Conservation (phyloP, 1,140 invertebrate genomes). For the Bactericera cockerelli region DNA sequence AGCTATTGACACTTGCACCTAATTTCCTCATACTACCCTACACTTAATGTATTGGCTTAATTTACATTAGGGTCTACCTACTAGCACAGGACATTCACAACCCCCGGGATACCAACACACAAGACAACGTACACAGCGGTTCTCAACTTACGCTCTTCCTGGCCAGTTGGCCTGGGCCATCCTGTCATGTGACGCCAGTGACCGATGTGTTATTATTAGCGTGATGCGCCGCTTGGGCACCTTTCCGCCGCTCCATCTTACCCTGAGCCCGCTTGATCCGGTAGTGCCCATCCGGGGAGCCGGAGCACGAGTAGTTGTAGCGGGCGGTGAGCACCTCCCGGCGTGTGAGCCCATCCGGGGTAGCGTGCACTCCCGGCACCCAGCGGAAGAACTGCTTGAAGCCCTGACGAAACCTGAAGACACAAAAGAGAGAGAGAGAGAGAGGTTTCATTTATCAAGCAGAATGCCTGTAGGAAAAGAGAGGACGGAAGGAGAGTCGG, state of each 20-base stretch:
- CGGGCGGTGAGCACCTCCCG: slow-evolving; percentile 48
- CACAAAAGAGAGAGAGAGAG: not conserved
- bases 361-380: slow-evolving; percentile 53
- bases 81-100: too few relatives aligned
- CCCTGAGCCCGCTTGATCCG: slow-evolving; percentile 48
- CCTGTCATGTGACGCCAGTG: not conserved
- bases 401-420: slow-evolving; percentile 63
- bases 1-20: too few relatives aligned
- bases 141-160: slow-evolving; percentile 2
- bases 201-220: not conserved
- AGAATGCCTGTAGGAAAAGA: not conserved
- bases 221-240: not conserved
- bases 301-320: slow-evolving; percentile 41
- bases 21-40: too few relatives aligned
- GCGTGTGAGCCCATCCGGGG: slow-evolving; percentile 43
- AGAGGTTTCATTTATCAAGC: not conserved
- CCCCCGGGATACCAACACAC: too few relatives aligned
- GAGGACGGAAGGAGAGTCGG: not conserved
- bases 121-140: too few relatives aligned
- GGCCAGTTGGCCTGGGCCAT: not conserved
- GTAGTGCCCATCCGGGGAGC: slow-evolving; percentile 48
- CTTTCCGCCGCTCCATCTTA: slow-evolving; percentile 23
- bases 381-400: slow-evolving; percentile 77
- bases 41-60: too few relatives aligned
- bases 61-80: too few relatives aligned